These are phyloP conservation scores for Polyodon spathula DNA, from an alignment of 2,113 vertebrate species.

Conservation along the genomic window DNA sequence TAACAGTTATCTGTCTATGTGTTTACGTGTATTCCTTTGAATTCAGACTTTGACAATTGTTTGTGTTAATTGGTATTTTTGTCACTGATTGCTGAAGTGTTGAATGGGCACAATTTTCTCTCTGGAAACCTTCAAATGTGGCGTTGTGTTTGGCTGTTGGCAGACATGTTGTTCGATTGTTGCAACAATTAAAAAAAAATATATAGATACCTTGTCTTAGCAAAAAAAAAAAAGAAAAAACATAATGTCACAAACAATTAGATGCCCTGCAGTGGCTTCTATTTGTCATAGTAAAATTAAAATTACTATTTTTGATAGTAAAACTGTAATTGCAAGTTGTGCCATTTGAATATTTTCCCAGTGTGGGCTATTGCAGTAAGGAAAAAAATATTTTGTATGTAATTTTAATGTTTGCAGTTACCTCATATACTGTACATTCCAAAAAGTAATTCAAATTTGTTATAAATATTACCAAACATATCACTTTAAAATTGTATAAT, in stretches of 20 bases:
- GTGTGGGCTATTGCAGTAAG: slow-evolving; percentile 48
- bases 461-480: slow-evolving; percentile 93
- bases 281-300: slow-evolving; percentile 82
- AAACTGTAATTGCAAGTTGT: slow-evolving; percentile 54
- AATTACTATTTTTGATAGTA: slow-evolving; percentile 87
- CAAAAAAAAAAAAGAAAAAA: slow-evolving; percentile 47
- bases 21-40: slow-evolving; percentile 57
- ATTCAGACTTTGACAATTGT: slow-evolving; percentile 53
- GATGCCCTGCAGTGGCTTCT: slow-evolving; percentile 61
- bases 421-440: slow-evolving; percentile 98
- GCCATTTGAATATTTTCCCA: slow-evolving; percentile 75
- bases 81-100: slow-evolving; percentile 34
- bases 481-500: slow-evolving; percentile 85
- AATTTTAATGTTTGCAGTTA: slow-evolving; percentile 92
- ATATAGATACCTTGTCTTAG: slow-evolving; percentile 15
- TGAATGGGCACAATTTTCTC: slow-evolving; percentile 28
- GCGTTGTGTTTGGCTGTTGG: slow-evolving; percentile 46
- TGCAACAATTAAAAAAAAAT: slow-evolving; percentile 24
- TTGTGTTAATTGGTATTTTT: slow-evolving; percentile 43
- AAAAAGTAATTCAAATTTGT: slow-evolving; percentile 78
- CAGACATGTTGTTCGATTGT: slow-evolving; percentile 29
- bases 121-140: slow-evolving; percentile 40
- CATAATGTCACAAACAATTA: slow-evolving; percentile 40
- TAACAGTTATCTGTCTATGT: slow-evolving; percentile 34
- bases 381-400: slow-evolving; percentile 87